Base-by-base conservation (phyloP, 2,797 vertebrate species). In the Poliocrania exsul region DNA sequence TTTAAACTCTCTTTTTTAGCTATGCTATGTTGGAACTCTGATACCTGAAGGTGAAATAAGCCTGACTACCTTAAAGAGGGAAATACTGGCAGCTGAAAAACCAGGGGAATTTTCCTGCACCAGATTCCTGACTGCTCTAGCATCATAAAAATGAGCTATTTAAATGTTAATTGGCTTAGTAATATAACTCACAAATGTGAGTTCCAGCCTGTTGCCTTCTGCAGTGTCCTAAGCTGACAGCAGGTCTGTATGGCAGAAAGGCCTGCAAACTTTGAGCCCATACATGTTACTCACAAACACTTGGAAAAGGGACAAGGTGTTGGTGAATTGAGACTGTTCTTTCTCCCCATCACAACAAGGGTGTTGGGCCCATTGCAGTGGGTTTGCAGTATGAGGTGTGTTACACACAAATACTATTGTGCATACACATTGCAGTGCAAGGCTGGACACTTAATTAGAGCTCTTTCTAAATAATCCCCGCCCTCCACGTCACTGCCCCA, bases 341-440 rank as follows among this genome's bases (percentile, higher is more conserved):
- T 26, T 10, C 8, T 25, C 16, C 16, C n/a, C 5, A 0, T 17
- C 21, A 40, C 40, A 40, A 13, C 29, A 10, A 16, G 21, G 4
- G 28, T 1, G 8, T 29, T 33, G 23, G 37, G 44, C 20, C 13
- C 56, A 10, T 3, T 11, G 46, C 54, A 16, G 67, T 6, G 14
- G 56, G 16, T 26, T 16, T 66, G 60, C 61, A 33, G 51, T 13
- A 5, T 4, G 5, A 46, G 28, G 5, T 12, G 33, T 31, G 35
- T 47, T 51, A 8, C 1, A 18, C 1, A 2, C 29, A 37, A 37
- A 5, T 10, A 16, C 15, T 1, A 1, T 8, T 13, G 23, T 23
- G 37, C 9, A 16, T 9, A 1, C 42, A 1, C 2, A 2, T 29
- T 31, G 29, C 46, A 33, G 23, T 9, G 46, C 37, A 37, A 21